Percentiles rank a stretch among this genome's conserved stretches.
phyloP scores from a whole-genome alignment of 2,113 vertebrate species.

The Callipepla squamata region DNA sequence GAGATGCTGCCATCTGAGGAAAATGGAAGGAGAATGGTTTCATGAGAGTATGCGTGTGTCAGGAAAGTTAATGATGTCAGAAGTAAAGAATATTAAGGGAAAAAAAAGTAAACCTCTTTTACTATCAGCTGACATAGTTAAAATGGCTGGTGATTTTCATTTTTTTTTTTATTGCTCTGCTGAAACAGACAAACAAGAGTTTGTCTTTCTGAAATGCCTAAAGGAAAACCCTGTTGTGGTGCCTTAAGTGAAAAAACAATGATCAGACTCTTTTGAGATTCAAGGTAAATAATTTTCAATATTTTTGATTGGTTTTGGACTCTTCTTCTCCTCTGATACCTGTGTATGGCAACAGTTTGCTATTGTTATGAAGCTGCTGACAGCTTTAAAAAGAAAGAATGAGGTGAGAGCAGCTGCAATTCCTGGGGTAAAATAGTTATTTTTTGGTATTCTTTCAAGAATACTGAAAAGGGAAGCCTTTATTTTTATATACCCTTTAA shows the following conservation, averaged over 20 bases:
- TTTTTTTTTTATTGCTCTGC: neutral
- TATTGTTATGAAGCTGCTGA: neutral
- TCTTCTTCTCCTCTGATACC: neutral
- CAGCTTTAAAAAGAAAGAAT: neutral
- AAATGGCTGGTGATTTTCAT: neutral
- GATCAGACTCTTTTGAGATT: neutral
- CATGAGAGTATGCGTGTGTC: rapidly evolving
- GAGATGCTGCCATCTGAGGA: neutral
- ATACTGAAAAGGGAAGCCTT: neutral
- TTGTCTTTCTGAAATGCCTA: neutral
- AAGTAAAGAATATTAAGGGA: neutral
- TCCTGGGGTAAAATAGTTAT: neutral
- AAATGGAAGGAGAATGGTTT: neutral
- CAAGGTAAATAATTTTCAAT: neutral
- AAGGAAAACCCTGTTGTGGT: neutral
- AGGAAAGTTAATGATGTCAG: neutral
- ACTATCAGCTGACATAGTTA: neutral
- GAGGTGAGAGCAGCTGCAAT: neutral
- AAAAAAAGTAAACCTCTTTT: neutral
- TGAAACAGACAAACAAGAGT: neutral
- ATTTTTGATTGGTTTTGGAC: neutral
- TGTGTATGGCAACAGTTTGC: neutral
- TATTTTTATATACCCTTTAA: neutral
- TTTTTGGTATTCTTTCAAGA: neutral
- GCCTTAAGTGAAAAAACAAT: neutral